A percentile compares a stretch with the other conserved stretches of the same genome.
These are phyloP conservation scores for Harpalus rufipes DNA, from an alignment of 2,888 invertebrate genomes.

Conservation along the genomic window DNA sequence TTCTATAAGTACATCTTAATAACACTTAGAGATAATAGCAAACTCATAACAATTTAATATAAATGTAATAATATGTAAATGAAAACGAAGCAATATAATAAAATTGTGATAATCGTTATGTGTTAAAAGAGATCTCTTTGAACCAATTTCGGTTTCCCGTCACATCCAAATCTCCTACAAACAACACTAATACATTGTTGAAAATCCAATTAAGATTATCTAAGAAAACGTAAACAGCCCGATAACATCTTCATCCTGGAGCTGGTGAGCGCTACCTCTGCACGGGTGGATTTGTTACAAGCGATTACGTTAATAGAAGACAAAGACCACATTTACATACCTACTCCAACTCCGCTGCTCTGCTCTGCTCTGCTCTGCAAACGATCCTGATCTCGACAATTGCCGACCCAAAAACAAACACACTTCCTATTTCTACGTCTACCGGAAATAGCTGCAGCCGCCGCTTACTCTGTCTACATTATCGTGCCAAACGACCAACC, in stretches of 20 bases:
- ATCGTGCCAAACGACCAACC: conserved; percentile 16
- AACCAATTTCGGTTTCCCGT: conserved; percentile 33
- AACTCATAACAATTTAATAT: background rate
- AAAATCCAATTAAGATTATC: conserved; percentile 65
- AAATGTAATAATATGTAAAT: no score
- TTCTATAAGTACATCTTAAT: background rate
- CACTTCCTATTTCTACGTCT: conserved; percentile 44
- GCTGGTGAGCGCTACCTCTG: background rate
- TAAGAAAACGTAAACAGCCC: conserved; percentile 62
- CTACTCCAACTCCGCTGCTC: background rate
- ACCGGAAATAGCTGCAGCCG: conserved; percentile 27
- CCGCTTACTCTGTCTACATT: background rate
- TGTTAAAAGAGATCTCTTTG: background rate
- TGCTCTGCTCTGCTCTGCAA: conserved; percentile 8
- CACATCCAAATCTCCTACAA: conserved; percentile 47
- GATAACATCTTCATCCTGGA: conserved; percentile 60
- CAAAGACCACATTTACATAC: conserved; percentile 65
- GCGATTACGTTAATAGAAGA: conserved; percentile 65
- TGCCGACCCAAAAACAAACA: conserved; percentile 42
- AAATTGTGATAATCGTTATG: no score
- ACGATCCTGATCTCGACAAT: conserved; percentile 38
- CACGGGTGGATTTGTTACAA: conserved; percentile 61
- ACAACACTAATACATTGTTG: conserved; percentile 60
- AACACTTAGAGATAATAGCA: background rate
- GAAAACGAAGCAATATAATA: no score